These are phyloP conservation scores for Seira sanloemensis DNA, from an alignment of 2,888 invertebrate species.

Conservation along the genomic window DNA sequence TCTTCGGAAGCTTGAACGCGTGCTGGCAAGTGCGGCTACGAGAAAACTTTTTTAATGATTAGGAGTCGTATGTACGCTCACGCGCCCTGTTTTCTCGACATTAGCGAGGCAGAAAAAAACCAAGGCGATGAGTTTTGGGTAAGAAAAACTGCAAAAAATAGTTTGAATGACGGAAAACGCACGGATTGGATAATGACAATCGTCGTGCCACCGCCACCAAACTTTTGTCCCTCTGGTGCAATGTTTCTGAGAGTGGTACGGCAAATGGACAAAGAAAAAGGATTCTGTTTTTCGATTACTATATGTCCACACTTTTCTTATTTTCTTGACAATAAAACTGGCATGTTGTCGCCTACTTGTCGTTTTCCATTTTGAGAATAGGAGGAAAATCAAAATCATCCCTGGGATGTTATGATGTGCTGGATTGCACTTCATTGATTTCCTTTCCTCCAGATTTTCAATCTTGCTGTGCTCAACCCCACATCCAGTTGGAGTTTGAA, in stretches of 20 bases:
- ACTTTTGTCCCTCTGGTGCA: not conserved
- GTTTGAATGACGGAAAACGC: not conserved
- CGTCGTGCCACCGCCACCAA: not conserved
- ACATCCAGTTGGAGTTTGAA: no score
- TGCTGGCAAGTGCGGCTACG: no score
- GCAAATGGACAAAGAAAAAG: not conserved
- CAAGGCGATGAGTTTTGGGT: not conserved
- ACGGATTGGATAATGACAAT: not conserved
- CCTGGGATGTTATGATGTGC: not conserved
- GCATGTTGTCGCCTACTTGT: not conserved
- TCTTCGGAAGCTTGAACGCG: no score
- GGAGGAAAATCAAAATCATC: not conserved
- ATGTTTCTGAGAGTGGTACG: not conserved
- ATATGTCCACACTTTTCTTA: no score
- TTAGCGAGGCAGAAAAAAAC: not conserved
- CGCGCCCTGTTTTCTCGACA: not conserved
- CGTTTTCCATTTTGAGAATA: not conserved
- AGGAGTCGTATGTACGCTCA: not conserved
- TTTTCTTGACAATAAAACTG: not conserved
- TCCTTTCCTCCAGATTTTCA: no score
- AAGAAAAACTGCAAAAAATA: not conserved
- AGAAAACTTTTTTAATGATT: no score
- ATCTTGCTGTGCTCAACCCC: no score
- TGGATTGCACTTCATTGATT: no score
- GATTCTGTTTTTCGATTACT: not conserved